phyloP scores from a whole-genome alignment of 2,888 invertebrate species.

The Tetramorium bicarinatum region DNA sequence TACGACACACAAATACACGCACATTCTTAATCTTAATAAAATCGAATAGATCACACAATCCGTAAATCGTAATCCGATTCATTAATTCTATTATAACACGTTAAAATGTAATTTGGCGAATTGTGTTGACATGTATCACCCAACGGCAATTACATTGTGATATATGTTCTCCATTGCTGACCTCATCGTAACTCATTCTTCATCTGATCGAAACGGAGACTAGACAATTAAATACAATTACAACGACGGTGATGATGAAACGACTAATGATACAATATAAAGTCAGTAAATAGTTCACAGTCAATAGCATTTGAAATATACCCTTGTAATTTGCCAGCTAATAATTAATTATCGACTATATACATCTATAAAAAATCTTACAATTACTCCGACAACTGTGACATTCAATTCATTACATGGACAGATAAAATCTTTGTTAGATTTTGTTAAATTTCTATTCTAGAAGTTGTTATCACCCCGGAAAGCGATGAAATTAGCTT shows the following conservation, averaged over 20 bases:
- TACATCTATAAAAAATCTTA: conserved; percentile 14
- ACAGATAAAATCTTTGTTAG: background rate
- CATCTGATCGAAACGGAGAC: conserved; percentile 63
- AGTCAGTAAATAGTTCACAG: conserved; percentile 53
- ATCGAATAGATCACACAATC: background rate
- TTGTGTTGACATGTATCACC: conserved; percentile 3
- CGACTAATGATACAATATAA: conserved; percentile 61
- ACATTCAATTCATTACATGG: conserved; percentile 15
- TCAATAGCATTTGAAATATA: conserved; percentile 27
- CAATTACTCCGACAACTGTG: conserved; percentile 47
- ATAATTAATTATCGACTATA: conserved; percentile 3
- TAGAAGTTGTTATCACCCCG: background rate
- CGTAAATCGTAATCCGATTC: background rate
- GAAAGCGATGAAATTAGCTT: background rate
- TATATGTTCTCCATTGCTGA: conserved; percentile 34
- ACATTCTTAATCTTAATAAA: background rate
- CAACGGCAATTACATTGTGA: conserved; percentile 28
- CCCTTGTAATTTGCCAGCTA: background rate
- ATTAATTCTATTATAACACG: conserved; percentile 14
- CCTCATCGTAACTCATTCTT: conserved; percentile 53
- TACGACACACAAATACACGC: background rate
- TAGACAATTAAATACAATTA: conserved; percentile 70
- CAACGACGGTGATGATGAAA: conserved; percentile 46
- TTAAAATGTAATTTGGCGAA: conserved; percentile 33
- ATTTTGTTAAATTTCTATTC: background rate